Evolutionary conservation across 2,888 invertebrate species (phyloP).

Genomic region (Drosophila kambysellisi): DNA sequence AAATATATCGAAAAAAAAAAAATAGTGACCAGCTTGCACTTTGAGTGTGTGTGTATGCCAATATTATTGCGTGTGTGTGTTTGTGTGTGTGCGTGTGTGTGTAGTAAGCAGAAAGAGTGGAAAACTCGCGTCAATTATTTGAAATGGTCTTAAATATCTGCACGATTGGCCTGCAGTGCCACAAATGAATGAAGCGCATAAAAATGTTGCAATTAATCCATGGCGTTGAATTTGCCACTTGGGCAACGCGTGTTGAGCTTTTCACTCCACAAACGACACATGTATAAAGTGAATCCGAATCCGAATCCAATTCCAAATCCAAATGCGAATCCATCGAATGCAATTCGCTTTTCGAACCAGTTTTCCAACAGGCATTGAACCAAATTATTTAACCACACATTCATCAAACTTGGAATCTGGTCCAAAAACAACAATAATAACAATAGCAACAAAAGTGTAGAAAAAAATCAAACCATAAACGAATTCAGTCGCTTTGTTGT

Average conservation of each 20-base stretch:
- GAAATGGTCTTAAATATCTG: constrained; percentile 57
- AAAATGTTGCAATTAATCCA: constrained; percentile 41
- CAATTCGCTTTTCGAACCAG: constrained; percentile 39
- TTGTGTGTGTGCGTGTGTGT: constrained; percentile 22
- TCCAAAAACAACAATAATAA: constrained; percentile 23
- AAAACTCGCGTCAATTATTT: constrained; percentile 73
- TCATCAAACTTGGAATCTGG: constrained; percentile 17
- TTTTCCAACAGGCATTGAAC: constrained; percentile 35
- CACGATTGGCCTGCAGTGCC: constrained; percentile 48
- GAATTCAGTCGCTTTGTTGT: constrained; percentile 30
- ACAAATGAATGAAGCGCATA: constrained; percentile 36
- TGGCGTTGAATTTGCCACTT: constrained; percentile 41
- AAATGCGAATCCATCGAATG: constrained; percentile 16
- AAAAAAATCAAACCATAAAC: constrained; percentile 13
- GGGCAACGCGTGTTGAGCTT: constrained; percentile 4
- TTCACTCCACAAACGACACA: constrained; percentile 10
- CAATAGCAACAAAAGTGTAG: constrained; percentile 19
- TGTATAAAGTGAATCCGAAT: constrained; percentile 19
- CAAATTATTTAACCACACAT: constrained; percentile 32
- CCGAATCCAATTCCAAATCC: constrained; percentile 17
- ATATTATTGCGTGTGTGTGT: constrained; percentile 3
- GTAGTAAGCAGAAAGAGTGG: constrained; percentile 46
- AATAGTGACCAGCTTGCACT: constrained; percentile 35
- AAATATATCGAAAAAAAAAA: constrained; percentile 26
- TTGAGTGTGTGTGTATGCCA: constrained; percentile 1